phyloP scores from a whole-genome alignment of 1,140 invertebrate genomes.

The Drosophila athabasca region DNA sequence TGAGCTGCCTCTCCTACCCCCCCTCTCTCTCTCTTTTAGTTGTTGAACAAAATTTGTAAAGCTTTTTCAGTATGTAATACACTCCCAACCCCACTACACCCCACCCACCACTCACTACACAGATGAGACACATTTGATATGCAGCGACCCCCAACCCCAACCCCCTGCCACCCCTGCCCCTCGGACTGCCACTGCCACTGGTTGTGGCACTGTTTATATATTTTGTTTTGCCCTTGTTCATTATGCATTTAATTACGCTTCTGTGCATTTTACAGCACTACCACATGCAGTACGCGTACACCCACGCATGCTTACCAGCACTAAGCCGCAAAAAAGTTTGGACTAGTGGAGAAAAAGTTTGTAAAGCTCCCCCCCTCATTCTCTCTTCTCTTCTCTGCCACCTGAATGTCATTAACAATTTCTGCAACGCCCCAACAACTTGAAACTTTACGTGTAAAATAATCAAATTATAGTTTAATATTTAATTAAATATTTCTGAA shows the following conservation, averaged over 20 bases:
- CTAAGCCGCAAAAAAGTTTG: slow-evolving; percentile 70
- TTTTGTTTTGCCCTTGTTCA: slow-evolving; percentile 67
- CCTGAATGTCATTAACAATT: slow-evolving; percentile 77
- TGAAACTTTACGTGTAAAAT: slow-evolving; percentile 68
- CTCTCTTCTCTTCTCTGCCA: slow-evolving; percentile 2
- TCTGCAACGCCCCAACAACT: slow-evolving; percentile 65
- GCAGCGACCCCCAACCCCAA: slow-evolving; percentile 20
- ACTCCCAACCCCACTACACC: background rate
- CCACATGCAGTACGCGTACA: background rate
- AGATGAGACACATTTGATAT: slow-evolving; percentile 49
- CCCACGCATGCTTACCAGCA: slow-evolving; percentile 2
- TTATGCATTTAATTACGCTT: slow-evolving; percentile 81
- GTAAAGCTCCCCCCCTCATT: background rate
- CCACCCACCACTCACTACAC: slow-evolving; percentile 2
- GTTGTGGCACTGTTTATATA: slow-evolving; percentile 31
- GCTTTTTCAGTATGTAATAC: slow-evolving; percentile 21
- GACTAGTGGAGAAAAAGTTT: slow-evolving; percentile 58
- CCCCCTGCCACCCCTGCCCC: slow-evolving; percentile 14
- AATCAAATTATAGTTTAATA: slow-evolving; percentile 76
- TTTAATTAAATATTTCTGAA: slow-evolving; percentile 71
- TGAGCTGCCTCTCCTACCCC: slow-evolving; percentile 31
- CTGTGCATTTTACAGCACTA: slow-evolving; percentile 68
- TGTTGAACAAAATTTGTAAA: slow-evolving; percentile 55
- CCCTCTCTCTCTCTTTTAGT: background rate
- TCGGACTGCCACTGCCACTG: background rate